Percentiles rank a stretch among this genome's conserved stretches.
phyloP scores from a whole-genome alignment of 1,140 invertebrate species.

The Babylonia areolata region DNA sequence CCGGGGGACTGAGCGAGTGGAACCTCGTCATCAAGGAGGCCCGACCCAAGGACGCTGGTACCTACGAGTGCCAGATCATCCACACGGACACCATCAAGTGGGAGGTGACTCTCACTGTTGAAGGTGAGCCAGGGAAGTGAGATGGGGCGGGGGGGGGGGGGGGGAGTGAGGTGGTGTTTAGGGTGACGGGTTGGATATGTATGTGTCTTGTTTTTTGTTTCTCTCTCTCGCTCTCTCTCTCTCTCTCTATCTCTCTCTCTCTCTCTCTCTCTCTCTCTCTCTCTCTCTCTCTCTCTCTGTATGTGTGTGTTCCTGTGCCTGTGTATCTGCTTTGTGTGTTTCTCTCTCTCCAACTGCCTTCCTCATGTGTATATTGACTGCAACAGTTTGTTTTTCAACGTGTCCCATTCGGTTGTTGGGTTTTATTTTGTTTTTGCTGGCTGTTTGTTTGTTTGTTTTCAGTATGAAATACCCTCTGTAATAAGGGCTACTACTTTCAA shows the following conservation, averaged over 20 bases:
- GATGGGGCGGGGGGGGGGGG: background rate
- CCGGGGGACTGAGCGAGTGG: slow-evolving; percentile 44
- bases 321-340: too few species aligned
- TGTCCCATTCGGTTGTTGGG: too few species aligned
- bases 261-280: slow-evolving; percentile 11
- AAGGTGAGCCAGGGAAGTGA: background rate
- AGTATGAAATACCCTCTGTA: too few species aligned
- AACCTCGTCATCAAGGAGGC: slow-evolving; percentile 52
- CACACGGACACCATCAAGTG: slow-evolving; percentile 44
- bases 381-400: too few species aligned
- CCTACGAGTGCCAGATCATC: slow-evolving; percentile 54
- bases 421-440: too few species aligned
- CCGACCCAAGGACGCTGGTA: slow-evolving; percentile 44
- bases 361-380: too few species aligned
- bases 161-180: background rate
- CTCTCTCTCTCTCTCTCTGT: background rate
- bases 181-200: background rate
- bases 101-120: slow-evolving; percentile 46
- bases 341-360: too few species aligned
- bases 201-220: background rate
- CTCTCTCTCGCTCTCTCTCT: slow-evolving; percentile 25
- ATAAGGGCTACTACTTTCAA: too few species aligned
- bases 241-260: background rate
- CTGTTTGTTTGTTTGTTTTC: too few species aligned
- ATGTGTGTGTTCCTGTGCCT: too few species aligned